Base-by-base conservation (phyloP, 2,113 vertebrate species). In the Ia io region DNA sequence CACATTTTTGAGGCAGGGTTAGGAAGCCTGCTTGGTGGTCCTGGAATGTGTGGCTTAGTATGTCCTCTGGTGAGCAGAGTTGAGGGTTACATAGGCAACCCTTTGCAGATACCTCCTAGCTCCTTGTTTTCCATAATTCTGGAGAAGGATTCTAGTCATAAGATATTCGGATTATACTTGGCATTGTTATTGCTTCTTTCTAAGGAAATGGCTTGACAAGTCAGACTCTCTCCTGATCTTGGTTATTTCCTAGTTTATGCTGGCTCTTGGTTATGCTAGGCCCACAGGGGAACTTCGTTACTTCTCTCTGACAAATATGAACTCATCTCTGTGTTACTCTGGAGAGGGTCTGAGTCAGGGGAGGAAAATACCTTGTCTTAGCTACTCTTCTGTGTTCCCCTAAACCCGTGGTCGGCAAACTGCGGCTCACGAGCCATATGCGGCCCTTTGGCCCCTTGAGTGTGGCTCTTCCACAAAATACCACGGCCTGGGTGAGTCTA, bases 311-410 rank as follows among this genome's bases (percentile, higher is more conserved):
- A 35, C 13, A 93, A 88, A 88, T 22, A 82, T 67, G 40, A 74
- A 56, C 69, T 70, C 32, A 90, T 95, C 7, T 63, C 47, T 74
- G 82, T 93, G 2, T 93, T 90, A 53, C 49, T 92, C 40, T 95
- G 42, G 16, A 88, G 65, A 82, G n/a, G 18, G 23, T 69, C 28
- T 74, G 32, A 40, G 40, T 93, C 20, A 25, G 44, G 20, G 69
- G 32, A 44, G 40, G 47, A 78, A 61, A 23, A 25, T n/a, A 78
- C 23, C 18, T 37, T 79, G 9, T 63, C 70, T 94, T 79, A 51
- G 2, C 12, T 71, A 9, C 30, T 70, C 35, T 79, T 69, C n/a
- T 71, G 4, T 84, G 16, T 47, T 42, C 9, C n/a, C 40, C 22
- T 20, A 51, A 53, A 44, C 22, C 17, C 37, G 37, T 37, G 37